These are phyloP conservation scores for Columba livia DNA, from an alignment of 2,113 vertebrate genomes.

Conservation along the genomic window DNA sequence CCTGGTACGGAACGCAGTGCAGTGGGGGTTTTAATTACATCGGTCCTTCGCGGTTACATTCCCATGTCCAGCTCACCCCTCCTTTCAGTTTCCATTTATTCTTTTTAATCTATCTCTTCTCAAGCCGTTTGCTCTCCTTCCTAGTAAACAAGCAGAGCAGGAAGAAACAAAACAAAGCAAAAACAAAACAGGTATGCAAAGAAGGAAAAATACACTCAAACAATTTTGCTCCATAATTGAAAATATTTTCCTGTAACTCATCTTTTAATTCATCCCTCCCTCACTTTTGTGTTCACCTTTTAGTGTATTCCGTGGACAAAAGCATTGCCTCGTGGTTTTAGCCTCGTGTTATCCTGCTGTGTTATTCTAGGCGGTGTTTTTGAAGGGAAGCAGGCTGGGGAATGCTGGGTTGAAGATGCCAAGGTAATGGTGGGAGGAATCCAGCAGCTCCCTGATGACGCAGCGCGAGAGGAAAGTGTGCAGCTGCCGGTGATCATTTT, in stretches of 20 bases:
- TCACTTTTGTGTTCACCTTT: background rate
- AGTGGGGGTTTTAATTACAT: background rate
- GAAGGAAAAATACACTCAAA: background rate
- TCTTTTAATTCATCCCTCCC: background rate
- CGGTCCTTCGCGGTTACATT: background rate
- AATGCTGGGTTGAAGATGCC: background rate
- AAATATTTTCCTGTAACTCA: background rate
- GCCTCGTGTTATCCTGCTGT: background rate
- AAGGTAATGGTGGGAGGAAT: background rate
- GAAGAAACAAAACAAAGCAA: background rate
- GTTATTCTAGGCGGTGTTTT: background rate
- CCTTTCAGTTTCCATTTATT: background rate
- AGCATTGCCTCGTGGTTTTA: background rate
- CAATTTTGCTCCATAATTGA: background rate
- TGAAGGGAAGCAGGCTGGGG: background rate
- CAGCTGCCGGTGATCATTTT: background rate
- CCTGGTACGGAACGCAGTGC: background rate
- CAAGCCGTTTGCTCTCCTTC: background rate
- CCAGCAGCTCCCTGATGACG: background rate
- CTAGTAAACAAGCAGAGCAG: background rate
- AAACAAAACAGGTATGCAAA: background rate
- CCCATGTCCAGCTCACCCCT: background rate
- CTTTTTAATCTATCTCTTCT: background rate
- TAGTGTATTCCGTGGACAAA: background rate
- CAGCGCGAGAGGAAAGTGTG: background rate